Base-by-base conservation (phyloP, 2,113 vertebrate genomes). In the Falco punctatus region DNA sequence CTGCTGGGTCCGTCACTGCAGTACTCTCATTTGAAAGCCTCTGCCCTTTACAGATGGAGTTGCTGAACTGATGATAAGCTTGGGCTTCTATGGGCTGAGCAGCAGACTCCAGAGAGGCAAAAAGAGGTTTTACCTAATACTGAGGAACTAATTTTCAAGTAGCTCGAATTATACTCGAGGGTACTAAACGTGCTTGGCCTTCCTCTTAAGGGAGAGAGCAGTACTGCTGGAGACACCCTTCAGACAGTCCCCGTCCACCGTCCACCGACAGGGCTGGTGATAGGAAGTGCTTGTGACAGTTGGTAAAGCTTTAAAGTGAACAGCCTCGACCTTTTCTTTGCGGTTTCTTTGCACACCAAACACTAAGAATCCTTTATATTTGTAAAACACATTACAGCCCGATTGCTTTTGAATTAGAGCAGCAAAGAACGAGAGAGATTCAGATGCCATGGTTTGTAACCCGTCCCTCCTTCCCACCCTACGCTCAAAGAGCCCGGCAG, bases 151-250 rank as follows among this genome's bases (percentile, higher is more conserved):
- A 73, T 86, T 77, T 75, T 72, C 48, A 14, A 67, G 40, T 8
- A 58, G 42, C 46, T 83, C 32, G 6, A 32, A 42, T 21, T 48
- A 30, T 66, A 2, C 35, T 88, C 32, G 3, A 11, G 33, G 35
- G 14, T 27, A 59, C 42, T 35, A 16, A 87, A 70, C 32, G 91
- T 91, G 89, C 94, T 95, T 28, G 91, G 91, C 65, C 83, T 92
- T 94, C 95, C 93, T 92, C 93, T 92, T 49, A 79, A 4, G 94
- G 94, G 65, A 48, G 83, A 84, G 86, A 51, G 67, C 26, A 79
- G 94, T 59, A 94, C n/a, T 80, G 72, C 94, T 74, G 64, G 42
- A 61, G 48, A 24, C 51, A 42, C 44, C 21, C n/a, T 49, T 15
- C 14, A 2, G 7, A 15, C 18, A 67, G 19, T 8, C 38, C 20